Evolutionary conservation across 1,140 invertebrate species (phyloP), one percentile per base, ranked within the genome.

Genomic region (Drosophila kepulauana): DNA sequence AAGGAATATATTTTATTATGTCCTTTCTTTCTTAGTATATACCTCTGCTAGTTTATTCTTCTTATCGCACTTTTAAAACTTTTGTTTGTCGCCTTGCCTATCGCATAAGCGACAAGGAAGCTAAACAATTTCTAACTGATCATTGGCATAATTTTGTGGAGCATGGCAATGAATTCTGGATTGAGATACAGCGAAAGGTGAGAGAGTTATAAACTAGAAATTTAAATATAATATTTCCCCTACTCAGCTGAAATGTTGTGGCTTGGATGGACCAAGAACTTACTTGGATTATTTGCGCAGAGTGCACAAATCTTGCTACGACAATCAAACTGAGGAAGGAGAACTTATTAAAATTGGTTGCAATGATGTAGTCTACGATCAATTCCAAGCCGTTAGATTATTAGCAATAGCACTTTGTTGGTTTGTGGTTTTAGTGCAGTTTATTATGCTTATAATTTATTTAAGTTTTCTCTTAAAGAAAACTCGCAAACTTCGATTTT

Each of bases 241-340:
- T 10, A 15, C 5, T 0, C 20, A 84, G 81, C 3, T 81, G 3
- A 20, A 35, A 1, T 84, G 81, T 2, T 84, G 81, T 49, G 81
- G 81, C 20, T 8, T 68, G 20, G 74, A 74, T 1, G 69, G 81
- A 8, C 81, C 81, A 1, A 38, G 64, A 0, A 49, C 51, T 10
- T 84, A 85, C 30, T 16, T 84, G 51, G 64, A 74, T 0, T 74
- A 71, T 8, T 1, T 81, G 20, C 65, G 30, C 0, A 54, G n/a
- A 15, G 58, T 84, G 11, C 68, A 65, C 0, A 10, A 2, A 0
- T 46, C 63, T 0, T 84, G 81, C 43, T 84, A 71, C 16, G 16
- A 2, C 5, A 13, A 58, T 25, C 6, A 52, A 6, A 5, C 1
- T n/a, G 10, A 38, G 6, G 43, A 20, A 7, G 48, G 41, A 2